Base-by-base conservation (phyloP, 2,113 vertebrate genomes). In the Etheostoma cragini region DNA sequence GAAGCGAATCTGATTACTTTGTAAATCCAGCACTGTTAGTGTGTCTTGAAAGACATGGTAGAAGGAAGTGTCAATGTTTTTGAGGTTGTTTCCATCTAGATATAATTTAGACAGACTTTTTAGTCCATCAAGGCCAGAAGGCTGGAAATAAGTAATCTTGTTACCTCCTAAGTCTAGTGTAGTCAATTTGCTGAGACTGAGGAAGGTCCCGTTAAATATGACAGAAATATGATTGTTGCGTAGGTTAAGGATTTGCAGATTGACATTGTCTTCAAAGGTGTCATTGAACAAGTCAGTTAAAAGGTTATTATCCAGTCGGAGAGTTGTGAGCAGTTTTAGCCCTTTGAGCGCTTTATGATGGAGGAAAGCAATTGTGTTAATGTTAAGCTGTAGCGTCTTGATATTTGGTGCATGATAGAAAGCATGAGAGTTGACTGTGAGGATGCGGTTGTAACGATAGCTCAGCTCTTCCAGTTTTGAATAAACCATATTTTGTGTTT, bases 291-390 rank as follows among this genome's bases (percentile, higher is more conserved):
- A 84, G 82, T 96, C 94, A 0, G 95, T 96, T 52, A 98, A 89
- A 42, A 96, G 95, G 80, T 97, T 98, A 80, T 96, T 96, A 87
- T 96, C 96, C 22, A 98, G 78, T 5, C 94, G 95, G n/a, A 98
- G 93, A 2, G 83, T 90, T 16, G 26, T 63, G 13, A 97, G 93
- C 3, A 50, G 0, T 3, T 0, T 30, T 1, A 98, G 91, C 1
- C 94, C 95, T 35, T 45, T 79, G 5, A 98, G 92, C 0, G 95
- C 93, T 0, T 73, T 6, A 0, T 0, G 87, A 53, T 92, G 2
- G 5, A 98, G 49, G 75, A 85, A 89, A 2, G 95, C 95, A 54
- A 97, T 92, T 4, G 5, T 93, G 15, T 97, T 97, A 75, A 97
- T 96, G 68, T 97, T 96, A 0, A 97, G 88, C 11, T 91, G 47